phyloP scores from a whole-genome alignment of 2,113 vertebrate species.

The Cisticola juncidis region DNA sequence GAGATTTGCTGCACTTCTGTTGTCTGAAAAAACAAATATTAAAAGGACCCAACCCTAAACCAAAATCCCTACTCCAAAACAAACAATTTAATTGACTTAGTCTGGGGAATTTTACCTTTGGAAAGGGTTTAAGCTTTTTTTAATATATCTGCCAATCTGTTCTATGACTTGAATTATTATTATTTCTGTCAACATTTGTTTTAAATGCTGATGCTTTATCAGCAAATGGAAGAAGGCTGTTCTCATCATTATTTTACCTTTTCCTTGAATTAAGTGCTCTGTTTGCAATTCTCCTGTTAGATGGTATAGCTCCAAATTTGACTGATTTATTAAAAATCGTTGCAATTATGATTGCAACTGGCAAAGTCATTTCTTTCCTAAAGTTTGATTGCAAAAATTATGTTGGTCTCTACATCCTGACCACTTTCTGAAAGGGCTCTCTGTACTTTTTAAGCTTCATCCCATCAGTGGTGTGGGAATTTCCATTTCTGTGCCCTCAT shows the following conservation, averaged over 20 bases:
- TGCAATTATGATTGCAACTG: background rate
- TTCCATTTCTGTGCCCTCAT: background rate
- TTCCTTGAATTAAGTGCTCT: background rate
- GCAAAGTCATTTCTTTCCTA: background rate
- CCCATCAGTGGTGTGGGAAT: background rate
- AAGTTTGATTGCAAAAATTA: background rate
- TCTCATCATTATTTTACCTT: background rate
- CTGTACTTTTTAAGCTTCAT: background rate
- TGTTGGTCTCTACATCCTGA: background rate
- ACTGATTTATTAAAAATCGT: background rate
- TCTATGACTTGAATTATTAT: background rate
- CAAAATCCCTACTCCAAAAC: background rate
- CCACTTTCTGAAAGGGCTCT: background rate
- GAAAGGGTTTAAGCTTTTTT: background rate
- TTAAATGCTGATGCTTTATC: background rate
- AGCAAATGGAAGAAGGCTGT: background rate
- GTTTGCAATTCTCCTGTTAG: background rate
- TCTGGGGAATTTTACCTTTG: background rate
- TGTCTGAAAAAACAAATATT: background rate
- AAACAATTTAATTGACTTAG: background rate
- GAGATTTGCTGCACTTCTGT: background rate
- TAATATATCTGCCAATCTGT: background rate
- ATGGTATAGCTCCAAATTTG: background rate
- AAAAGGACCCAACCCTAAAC: rapidly evolving
- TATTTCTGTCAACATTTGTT: background rate